phyloP scores from a whole-genome alignment of 2,888 invertebrate genomes.

The Coleophora flavipennella region DNA sequence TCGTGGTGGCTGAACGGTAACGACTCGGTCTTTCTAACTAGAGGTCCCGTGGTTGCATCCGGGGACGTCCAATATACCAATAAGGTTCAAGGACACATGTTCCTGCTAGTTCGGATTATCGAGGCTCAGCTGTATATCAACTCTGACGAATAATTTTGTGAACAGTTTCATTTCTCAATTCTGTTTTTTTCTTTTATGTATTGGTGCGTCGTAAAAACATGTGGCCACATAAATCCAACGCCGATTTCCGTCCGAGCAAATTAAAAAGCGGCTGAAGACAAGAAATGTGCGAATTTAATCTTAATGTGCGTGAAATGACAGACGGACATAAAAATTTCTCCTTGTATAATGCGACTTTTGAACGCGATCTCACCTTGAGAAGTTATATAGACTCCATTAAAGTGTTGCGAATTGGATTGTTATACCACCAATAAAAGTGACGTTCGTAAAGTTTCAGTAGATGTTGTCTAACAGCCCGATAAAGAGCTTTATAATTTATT shows the following conservation, averaged over 20 bases:
- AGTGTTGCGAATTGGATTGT: constrained; percentile 60
- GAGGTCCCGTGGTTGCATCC: too few relatives aligned
- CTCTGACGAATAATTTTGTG: constrained; percentile 19
- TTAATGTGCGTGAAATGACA: constrained; percentile 66
- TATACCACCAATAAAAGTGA: constrained; percentile 40
- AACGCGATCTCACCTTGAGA: constrained; percentile 50
- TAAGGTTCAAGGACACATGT: too few relatives aligned
- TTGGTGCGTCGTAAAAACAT: constrained; percentile 36
- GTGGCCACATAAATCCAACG: constrained; percentile 38
- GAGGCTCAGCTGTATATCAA: too few relatives aligned
- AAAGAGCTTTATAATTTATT: constrained; percentile 19
- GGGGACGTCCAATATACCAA: too few relatives aligned
- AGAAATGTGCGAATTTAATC: constrained; percentile 55
- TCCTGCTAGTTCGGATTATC: too few relatives aligned
- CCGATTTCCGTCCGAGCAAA: constrained; percentile 41
- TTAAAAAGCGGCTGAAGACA: constrained; percentile 44
- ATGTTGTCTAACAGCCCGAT: background rate
- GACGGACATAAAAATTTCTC: constrained; percentile 58
- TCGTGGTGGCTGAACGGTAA: too few relatives aligned
- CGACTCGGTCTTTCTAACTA: too few relatives aligned
- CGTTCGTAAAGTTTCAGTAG: constrained; percentile 4
- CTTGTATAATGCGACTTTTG: constrained; percentile 47
- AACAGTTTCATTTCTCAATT: constrained; percentile 53
- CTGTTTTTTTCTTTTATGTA: constrained; percentile 34
- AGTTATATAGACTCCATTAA: constrained; percentile 54